Evolutionary conservation across 2,888 invertebrate species (phyloP).

Genomic region (Nineta flava): DNA sequence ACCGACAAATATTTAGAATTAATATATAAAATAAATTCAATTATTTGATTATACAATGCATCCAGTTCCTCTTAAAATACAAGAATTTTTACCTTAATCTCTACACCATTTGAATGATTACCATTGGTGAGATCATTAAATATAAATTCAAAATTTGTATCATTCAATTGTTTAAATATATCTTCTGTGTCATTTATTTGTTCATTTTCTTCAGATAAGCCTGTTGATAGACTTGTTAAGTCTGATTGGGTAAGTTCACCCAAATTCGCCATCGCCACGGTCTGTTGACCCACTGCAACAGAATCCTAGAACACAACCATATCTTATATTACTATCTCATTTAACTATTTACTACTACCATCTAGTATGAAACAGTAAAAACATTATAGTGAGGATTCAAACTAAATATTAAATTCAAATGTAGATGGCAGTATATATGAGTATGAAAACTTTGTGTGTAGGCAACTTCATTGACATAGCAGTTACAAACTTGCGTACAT

Average conservation of each 20-base stretch:
- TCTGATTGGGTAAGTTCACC: constrained; percentile 60
- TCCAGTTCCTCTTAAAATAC: constrained; percentile 22
- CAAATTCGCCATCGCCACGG: constrained; percentile 28
- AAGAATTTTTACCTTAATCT: constrained; percentile 60
- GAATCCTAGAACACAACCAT: constrained; percentile 35
- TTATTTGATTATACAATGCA: constrained; percentile 13
- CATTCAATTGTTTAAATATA: constrained; percentile 65
- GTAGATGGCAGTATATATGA: neutral
- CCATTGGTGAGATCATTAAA: constrained; percentile 54
- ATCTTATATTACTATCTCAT: neutral
- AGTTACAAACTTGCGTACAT: neutral
- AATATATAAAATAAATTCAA: too few relatives aligned
- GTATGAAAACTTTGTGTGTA: neutral
- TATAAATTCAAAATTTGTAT: constrained; percentile 72
- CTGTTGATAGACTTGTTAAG: constrained; percentile 48
- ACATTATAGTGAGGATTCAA: too few relatives aligned
- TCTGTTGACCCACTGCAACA: constrained; percentile 38
- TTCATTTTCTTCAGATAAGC: constrained; percentile 33
- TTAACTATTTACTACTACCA: too few relatives aligned
- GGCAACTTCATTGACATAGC: constrained; percentile 1
- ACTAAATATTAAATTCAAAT: neutral
- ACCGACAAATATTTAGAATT: too few relatives aligned
- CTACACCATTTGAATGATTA: constrained; percentile 29
- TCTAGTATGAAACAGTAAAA: too few relatives aligned
- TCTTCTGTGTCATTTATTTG: constrained; percentile 47